phyloP scores from a whole-genome alignment of 1,140 invertebrate species.

The silkworm (Bombyx mori) region ASM3026992v2 NC_085115.1:6342001-6342500 shows the following conservation, averaged over 20 bases:
- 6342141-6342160: slow-evolving; percentile 92
- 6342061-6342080: slow-evolving; percentile 69
- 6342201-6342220: slow-evolving; percentile 88
- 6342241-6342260: slow-evolving; percentile 81
- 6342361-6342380: too few species aligned
- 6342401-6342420: too few species aligned
- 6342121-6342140: slow-evolving; percentile 85
- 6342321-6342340: too few species aligned
- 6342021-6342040: too few species aligned
- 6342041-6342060: too few species aligned
- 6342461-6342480: too few species aligned
- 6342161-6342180: slow-evolving; percentile 93
- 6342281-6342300: neutral
- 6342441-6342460: too few species aligned
- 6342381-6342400: too few species aligned
- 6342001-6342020: too few species aligned
- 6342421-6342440: too few species aligned
- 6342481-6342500: too few species aligned
- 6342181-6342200: slow-evolving; percentile 93
- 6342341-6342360: too few species aligned
- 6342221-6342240: slow-evolving; percentile 89
- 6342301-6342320: neutral
- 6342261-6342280: slow-evolving; percentile 74
- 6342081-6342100: slow-evolving; percentile 86
- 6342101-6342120: slow-evolving; percentile 86